Base-by-base conservation (phyloP, 2,888 invertebrate genomes). In the Drosophila suboccidentalis region DNA sequence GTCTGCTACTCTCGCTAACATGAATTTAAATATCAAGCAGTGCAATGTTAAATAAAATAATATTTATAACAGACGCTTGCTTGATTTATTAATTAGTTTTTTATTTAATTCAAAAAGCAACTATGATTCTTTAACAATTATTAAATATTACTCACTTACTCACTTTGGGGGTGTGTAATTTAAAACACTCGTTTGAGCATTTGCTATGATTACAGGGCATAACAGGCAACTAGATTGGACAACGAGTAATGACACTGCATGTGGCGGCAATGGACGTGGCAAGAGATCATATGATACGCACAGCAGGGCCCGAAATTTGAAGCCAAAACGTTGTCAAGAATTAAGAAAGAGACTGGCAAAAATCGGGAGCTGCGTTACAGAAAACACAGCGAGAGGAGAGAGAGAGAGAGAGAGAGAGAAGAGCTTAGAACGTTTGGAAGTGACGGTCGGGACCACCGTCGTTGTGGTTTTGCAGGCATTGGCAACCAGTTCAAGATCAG, bases 401-500 rank as follows among this genome's bases (percentile, higher is more conserved):
- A 5, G 46, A 55, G 59, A 57, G 34, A 8, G 4, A n/a, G 54
- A 39, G 55, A 43, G 10, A 38, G 19, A 36, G n/a, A 39, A 10
- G n/a, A 39, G 11, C 36, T n/a, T n/a, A 13, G 13, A 36, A 4
- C 5, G 29, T n/a, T n/a, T 36, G 36, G 4, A 34, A 5, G 38
- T 38, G 38, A 83, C 73, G 71, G 65, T 62, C 64, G 79, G 78
- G 90, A 90, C 89, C 90, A 90, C 89, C 90, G 69, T 15, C 90
- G 70, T 15, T 67, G 78, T 70, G 22, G 68, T 29, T 38, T 38
- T 38, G 13, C 47, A 32, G 50, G 5, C 43, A n/a, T 50, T 50
- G 43, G 46, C 50, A 88, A 90, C 89, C 90, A 90, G 89, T 89
- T 90, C 90, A 75, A 78, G 87, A 89, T 84, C 90, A 83, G 82